Conservation (phyloP, 2,888 invertebrate species). For the Capitulum mitella region DNA sequence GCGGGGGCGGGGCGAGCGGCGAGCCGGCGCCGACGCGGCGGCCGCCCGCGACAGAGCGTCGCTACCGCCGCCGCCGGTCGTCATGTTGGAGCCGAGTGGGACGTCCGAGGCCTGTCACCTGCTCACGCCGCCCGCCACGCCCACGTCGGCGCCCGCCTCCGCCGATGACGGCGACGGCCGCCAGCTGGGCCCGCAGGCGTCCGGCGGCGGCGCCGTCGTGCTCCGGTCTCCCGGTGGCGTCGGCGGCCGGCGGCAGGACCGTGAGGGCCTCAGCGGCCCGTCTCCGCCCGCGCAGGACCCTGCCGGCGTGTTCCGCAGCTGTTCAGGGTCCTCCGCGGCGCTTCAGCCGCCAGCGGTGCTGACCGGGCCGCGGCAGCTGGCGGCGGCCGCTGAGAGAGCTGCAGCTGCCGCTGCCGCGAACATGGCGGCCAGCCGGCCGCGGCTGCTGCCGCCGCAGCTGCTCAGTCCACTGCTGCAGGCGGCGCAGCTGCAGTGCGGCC, state of each 20-base stretch:
- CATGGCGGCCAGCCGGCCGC: neutral
- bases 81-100: neutral
- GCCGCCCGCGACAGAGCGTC: neutral
- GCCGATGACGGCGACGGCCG: no score
- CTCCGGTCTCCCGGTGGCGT: neutral
- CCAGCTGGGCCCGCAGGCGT: no score
- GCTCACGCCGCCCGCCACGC: neutral
- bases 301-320: no score
- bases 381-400: neutral
- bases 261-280: neutral
- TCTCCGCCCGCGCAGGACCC: no score
- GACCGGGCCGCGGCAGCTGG: neutral
- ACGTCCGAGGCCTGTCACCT: neutral
- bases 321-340: no score
- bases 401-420: neutral
- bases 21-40: neutral
- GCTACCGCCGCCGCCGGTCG: neutral
- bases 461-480: slow-evolving; percentile 4
- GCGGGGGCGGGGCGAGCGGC: neutral
- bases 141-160: neutral
- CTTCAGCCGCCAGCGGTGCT: no score
- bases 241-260: neutral
- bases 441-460: no score
- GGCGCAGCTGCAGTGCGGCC: neutral
- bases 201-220: neutral